phyloP scores from a whole-genome alignment of 2,888 invertebrate genomes.

The Drosophila cognata region DNA sequence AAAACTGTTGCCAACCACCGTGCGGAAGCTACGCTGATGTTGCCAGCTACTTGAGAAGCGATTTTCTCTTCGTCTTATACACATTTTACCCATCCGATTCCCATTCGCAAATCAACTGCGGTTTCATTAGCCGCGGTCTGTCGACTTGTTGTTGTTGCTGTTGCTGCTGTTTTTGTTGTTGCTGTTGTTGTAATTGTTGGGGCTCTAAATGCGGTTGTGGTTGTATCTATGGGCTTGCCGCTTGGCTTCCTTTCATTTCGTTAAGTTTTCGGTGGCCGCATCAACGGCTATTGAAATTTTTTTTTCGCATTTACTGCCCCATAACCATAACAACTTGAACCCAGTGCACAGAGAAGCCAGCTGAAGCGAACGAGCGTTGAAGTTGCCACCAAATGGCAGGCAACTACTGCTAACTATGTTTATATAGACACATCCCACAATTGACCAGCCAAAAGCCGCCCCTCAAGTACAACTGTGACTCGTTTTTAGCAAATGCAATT shows the following conservation, averaged over 20 bases:
- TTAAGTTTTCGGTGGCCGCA: slow-evolving; percentile 78
- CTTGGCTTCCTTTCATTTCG: slow-evolving; percentile 73
- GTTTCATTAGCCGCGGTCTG: slow-evolving; percentile 76
- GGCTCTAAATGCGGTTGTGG: slow-evolving; percentile 55
- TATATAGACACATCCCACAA: slow-evolving; percentile 5
- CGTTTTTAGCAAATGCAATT: slow-evolving; percentile 79
- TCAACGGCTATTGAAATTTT: slow-evolving; percentile 71
- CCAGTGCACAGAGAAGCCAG: slow-evolving; percentile 13
- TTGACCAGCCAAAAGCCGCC: slow-evolving; percentile 1
- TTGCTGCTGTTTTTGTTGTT: slow-evolving; percentile 27
- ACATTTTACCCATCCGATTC: slow-evolving; percentile 30
- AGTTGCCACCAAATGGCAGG: slow-evolving; percentile 22
- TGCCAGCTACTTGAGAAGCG: slow-evolving; percentile 74
- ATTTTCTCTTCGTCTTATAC: slow-evolving; percentile 71
- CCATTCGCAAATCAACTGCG: slow-evolving; percentile 67
- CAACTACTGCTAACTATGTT: slow-evolving; percentile 2
- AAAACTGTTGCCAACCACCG: slow-evolving; percentile 27
- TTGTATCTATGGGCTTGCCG: slow-evolving; percentile 44
- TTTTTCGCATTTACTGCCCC: slow-evolving; percentile 57
- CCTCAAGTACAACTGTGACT: slow-evolving; percentile 55
- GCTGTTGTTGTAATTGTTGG: slow-evolving; percentile 18
- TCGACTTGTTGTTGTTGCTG: slow-evolving; percentile 41
- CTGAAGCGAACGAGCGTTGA: slow-evolving; percentile 19
- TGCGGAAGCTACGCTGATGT: slow-evolving; percentile 28
- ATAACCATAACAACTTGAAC: slow-evolving; percentile 60